Conservation (phyloP, 2,888 invertebrate genomes). For the Macrosoma leucophasiata region DNA sequence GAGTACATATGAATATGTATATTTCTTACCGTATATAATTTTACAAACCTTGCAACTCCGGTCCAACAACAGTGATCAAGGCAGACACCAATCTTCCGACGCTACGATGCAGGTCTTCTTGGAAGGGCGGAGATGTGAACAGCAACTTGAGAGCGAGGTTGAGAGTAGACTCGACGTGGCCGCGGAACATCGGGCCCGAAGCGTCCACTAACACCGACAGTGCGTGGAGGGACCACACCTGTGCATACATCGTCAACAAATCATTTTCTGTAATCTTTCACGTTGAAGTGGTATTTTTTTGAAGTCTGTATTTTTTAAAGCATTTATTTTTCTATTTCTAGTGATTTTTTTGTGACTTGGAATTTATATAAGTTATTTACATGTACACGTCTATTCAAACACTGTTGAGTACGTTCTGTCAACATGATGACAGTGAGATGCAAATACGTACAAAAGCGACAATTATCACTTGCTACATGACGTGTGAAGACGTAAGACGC, state of each 20-base stretch:
- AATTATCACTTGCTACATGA: too few species aligned
- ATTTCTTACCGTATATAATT: too few species aligned
- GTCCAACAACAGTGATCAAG: conserved; percentile 97
- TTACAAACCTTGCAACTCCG: conserved; percentile 95
- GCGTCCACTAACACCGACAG: conserved; percentile 97
- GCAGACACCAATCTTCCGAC: conserved; percentile 95
- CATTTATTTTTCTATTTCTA: too few species aligned
- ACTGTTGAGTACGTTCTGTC: too few species aligned
- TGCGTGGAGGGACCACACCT: conserved; percentile 98
- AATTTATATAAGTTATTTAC: too few species aligned
- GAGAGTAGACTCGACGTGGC: conserved; percentile 96
- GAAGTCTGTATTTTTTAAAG: too few species aligned
- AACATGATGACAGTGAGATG: too few species aligned
- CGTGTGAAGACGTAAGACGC: too few species aligned
- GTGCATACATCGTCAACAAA: conserved; percentile 8
- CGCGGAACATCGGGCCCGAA: conserved; percentile 98
- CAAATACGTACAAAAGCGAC: too few species aligned
- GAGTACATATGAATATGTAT: too few species aligned
- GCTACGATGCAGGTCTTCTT: conserved; percentile 91
- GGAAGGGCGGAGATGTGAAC: conserved; percentile 91
- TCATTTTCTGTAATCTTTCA: neutral
- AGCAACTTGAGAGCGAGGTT: conserved; percentile 92
- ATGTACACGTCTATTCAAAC: too few species aligned
- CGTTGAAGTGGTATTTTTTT: neutral
- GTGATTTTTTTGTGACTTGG: too few species aligned